Evolutionary conservation across 2,797 vertebrate species (phyloP), one percentile per base, ranked within the genome.

Genomic region (Thunnus albacares): DNA sequence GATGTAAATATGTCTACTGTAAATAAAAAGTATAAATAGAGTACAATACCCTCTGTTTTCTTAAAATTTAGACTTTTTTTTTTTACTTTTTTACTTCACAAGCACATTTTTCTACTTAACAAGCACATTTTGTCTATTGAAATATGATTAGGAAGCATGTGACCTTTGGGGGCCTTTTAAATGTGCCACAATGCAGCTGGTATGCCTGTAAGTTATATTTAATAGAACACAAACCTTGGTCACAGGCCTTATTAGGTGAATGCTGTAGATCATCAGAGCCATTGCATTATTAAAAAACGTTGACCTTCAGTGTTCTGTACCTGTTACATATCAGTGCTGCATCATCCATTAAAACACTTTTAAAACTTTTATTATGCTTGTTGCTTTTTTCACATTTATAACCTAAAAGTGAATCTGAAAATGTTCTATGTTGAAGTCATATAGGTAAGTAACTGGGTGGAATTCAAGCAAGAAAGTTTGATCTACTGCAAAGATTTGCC

Each of bases 1-100:
- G 24, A 56, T 95, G 94, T 95, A 94, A 91, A 93, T 94, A 93
- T 86, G 85, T 75, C 82, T 72, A 85, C 84, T 95, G 92, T 95
- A 94, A 90, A 94, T 93, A 93, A 70, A 92, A 82, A 80, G 47
- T 88, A 85, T 92, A 82, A 87, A 86, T 73, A 74, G 18, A 51
- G 47, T 20, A 51, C 47, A n/a, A n/a, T 51, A 51, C 47, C 47
- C 79, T 71, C 35, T 63, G 24, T 79, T 79, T 38, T 82, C 66
- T 82, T 86, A 77, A 59, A 78, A 66, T 77, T 67, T 67, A 64
- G 57, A 65, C 22, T 82, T 71, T 77, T 90, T 71, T 77, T 90
- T 18, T 88, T 75, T 75, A 84, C 57, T 77, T 84, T 88, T 92
- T 82, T 81, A 86, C 65, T 52, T 45, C 77, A 84, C 74, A 87